Base-by-base conservation (phyloP, 1,140 invertebrate genomes). In the Tachypleus tridentatus region DNA sequence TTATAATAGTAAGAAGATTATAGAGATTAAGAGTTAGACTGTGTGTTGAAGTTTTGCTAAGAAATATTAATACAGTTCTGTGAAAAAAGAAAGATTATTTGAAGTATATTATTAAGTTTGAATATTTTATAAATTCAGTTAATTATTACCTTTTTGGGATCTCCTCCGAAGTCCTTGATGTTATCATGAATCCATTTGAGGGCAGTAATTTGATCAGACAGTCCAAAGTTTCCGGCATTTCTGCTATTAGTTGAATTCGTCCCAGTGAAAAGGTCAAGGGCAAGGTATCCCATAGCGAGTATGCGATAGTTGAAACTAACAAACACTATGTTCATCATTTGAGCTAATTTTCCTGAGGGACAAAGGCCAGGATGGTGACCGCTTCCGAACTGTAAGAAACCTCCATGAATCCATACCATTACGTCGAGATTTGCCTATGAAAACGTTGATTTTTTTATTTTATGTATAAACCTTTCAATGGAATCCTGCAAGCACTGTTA, bases 241-340 rank as follows among this genome's bases (percentile, higher is more conserved):
- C 29, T 29, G 2, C 29, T 29, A 29, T 29, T 29, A 2, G 29
- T 68, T 5, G 75, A 72, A 52, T 67, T 64, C 9, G 58, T 64
- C 49, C 65, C 64, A 5, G 64, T 57, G 4, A 68, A 59, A 9
- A 67, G 58, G 11, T 65, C 71, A 7, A 71, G 54, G 57, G 70
- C 65, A 60, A 73, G 61, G 56, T 72, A 73, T 88, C 89, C 92
- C 57, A 98, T 79, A 66, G 93, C 91, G 62, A 96, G 95, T 1
- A 99, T 81, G 48, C 97, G 84, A 78, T 98, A 99, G 77, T 99
- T 98, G 61, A 99, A 83, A 0, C 95, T 91, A 0, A 99, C 94
- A 3, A 98, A 71, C 48, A 73, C 70, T 50, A 66, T 65, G 47
- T 68, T 65, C 62, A 69, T 51, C 48, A 66, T 64, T 8, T 64